Evolutionary conservation across 2,113 vertebrate species (phyloP).

Genomic region (Archocentrus centrarchus): DNA sequence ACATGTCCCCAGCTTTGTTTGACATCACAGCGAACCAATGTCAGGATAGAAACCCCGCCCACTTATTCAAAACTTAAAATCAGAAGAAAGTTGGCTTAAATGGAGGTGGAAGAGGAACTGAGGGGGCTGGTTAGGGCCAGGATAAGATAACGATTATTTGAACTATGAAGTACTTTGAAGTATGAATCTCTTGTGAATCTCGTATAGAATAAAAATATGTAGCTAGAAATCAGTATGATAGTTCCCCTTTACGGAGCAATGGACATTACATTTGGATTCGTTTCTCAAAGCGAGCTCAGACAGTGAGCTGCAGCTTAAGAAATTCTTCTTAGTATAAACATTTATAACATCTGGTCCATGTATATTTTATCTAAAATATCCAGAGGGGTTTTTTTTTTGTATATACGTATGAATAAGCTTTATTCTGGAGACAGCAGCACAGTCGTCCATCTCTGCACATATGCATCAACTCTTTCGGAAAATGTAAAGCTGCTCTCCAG

Average conservation of each 20-base stretch:
- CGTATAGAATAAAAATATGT: neutral
- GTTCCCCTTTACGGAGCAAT: neutral
- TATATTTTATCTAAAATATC: neutral
- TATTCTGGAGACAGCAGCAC: neutral
- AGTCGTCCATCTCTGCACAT: neutral
- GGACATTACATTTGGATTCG: neutral
- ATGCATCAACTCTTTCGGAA: slow-evolving; percentile 16
- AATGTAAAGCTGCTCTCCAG: neutral
- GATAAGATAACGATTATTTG: neutral
- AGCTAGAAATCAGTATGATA: neutral
- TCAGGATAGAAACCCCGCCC: too few relatives aligned
- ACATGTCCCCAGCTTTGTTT: neutral
- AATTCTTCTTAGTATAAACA: neutral
- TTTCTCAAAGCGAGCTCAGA: neutral
- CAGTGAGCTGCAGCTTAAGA: neutral
- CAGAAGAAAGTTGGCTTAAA: neutral
- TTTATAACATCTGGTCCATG: neutral
- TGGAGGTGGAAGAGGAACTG: neutral
- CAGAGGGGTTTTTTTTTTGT: neutral
- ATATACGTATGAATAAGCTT: neutral
- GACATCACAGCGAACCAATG: too few relatives aligned
- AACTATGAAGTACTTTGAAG: neutral
- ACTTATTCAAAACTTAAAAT: neutral
- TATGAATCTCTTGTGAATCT: neutral
- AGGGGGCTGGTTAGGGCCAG: too few relatives aligned